These are phyloP conservation scores for Percopsis omiscomaycus DNA, from an alignment of 2,797 vertebrate species.

Conservation along the genomic window DNA sequence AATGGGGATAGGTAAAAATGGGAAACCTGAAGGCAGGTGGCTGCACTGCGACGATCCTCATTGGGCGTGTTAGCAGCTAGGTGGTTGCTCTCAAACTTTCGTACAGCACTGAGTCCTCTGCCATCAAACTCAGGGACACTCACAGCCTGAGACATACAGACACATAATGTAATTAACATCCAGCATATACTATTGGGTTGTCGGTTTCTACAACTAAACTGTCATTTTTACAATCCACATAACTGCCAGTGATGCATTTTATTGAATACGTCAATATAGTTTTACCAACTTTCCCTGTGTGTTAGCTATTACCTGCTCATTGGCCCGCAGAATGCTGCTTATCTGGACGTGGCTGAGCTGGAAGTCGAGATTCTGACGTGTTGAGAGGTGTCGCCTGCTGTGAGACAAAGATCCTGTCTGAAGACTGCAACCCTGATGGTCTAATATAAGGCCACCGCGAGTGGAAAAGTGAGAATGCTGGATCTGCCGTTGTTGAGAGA, in stretches of 20 bases:
- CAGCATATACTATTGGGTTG: no score
- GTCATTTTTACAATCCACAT: neutral
- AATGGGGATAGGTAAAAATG: neutral
- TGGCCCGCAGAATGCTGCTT: slow-evolving; percentile 81
- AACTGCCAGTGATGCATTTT: neutral
- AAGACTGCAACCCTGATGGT: slow-evolving; percentile 21
- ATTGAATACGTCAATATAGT: neutral
- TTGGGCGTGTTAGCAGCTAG: slow-evolving; percentile 88
- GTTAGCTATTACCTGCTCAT: slow-evolving; percentile 76
- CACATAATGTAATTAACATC: neutral
- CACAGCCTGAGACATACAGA: slow-evolving; percentile 63
- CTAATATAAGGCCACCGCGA: slow-evolving; percentile 21
- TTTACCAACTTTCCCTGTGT: neutral
- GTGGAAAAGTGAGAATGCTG: slow-evolving; percentile 38
- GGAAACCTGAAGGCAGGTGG: slow-evolving; percentile 81
- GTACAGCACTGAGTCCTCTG: slow-evolving; percentile 77
- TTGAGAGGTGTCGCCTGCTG: slow-evolving; percentile 73
- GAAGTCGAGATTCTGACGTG: slow-evolving; percentile 81
- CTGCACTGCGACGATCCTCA: slow-evolving; percentile 89
- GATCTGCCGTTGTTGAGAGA: slow-evolving; percentile 50
- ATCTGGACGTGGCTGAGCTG: slow-evolving; percentile 84
- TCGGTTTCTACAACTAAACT: neutral
- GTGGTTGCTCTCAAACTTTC: slow-evolving; percentile 91
- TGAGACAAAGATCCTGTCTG: slow-evolving; percentile 32
- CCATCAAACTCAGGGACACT: slow-evolving; percentile 76